These are phyloP conservation scores for Mesorhabditis spiculigera DNA, from an alignment of 2,888 invertebrate genomes.

Conservation along the genomic window DNA sequence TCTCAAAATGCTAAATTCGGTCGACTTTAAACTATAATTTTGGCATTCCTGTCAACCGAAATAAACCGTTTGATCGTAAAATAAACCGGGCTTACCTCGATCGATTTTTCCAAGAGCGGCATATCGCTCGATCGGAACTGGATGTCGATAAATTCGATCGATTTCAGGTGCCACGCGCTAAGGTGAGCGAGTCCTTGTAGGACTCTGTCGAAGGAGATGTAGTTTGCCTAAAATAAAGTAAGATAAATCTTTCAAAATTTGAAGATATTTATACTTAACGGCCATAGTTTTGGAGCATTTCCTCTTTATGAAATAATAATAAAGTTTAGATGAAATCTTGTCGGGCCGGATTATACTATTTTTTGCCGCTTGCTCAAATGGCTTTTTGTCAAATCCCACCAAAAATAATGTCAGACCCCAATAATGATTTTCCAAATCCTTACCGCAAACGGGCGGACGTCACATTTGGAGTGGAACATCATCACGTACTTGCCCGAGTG, in stretches of 20 bases:
- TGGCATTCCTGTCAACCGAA: too few species aligned
- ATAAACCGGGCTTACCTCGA: conserved; percentile 21
- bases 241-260: background rate
- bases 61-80: too few species aligned
- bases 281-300: too few species aligned
- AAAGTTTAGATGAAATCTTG: too few species aligned
- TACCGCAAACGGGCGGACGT: conserved; percentile 39
- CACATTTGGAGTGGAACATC: conserved; percentile 43
- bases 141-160: conserved; percentile 43
- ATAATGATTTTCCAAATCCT: too few species aligned
- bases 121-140: conserved; percentile 38
- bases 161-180: conserved; percentile 41
- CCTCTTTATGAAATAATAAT: too few species aligned
- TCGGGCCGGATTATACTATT: too few species aligned
- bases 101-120: conserved; percentile 36
- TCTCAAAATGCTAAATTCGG: too few species aligned
- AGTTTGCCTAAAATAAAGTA: conserved; percentile 23
- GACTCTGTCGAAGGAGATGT: conserved; percentile 30
- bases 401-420: too few species aligned
- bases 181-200: conserved; percentile 36
- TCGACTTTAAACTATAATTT: too few species aligned
- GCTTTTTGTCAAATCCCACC: background rate
- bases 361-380: too few species aligned
- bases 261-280: too few species aligned
- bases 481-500: conserved; percentile 33